Percentiles rank a stretch among this genome's conserved stretches.
These are phyloP conservation scores for Eubasilissa splendida DNA, from an alignment of 2,888 invertebrate genomes.

Conservation along the genomic window DNA sequence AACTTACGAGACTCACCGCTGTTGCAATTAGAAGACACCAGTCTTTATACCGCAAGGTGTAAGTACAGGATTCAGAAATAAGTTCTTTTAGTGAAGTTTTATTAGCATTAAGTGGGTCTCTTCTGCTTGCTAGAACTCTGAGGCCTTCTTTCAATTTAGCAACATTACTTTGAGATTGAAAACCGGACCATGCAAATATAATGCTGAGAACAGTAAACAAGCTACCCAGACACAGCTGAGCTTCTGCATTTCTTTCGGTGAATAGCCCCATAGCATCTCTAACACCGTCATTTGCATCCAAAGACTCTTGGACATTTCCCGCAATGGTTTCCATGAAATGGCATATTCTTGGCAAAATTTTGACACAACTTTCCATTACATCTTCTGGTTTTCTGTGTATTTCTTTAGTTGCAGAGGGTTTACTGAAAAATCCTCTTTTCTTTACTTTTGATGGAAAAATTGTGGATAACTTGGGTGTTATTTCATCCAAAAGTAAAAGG, in stretches of 20 bases:
- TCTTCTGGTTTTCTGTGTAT: slow-evolving; percentile 61
- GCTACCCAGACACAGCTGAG: slow-evolving; percentile 66
- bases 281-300: slow-evolving; percentile 71
- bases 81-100: slow-evolving; percentile 62
- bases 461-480: slow-evolving; percentile 72
- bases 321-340: slow-evolving; percentile 66
- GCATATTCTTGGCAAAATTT: slow-evolving; percentile 69
- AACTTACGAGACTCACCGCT: slow-evolving; percentile 72
- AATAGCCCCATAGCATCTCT: slow-evolving; percentile 74
- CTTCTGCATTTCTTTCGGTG: slow-evolving; percentile 68
- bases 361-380: slow-evolving; percentile 60
- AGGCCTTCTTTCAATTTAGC: slow-evolving; percentile 62
- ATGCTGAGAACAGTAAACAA: slow-evolving; percentile 65
- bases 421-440: slow-evolving; percentile 48
- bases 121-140: slow-evolving; percentile 46
- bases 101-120: slow-evolving; percentile 40
- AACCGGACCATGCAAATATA: slow-evolving; percentile 72
- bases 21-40: slow-evolving; percentile 72
- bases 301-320: slow-evolving; percentile 63
- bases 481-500: slow-evolving; percentile 72
- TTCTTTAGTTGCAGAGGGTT: slow-evolving; percentile 12
- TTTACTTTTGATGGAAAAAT: slow-evolving; percentile 62
- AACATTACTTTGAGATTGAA: slow-evolving; percentile 63
- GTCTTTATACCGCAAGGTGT: slow-evolving; percentile 65
- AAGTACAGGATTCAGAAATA: slow-evolving; percentile 63